phyloP scores from a whole-genome alignment of 2,797 vertebrate genomes.

The Cetoscarus ocellatus region DNA sequence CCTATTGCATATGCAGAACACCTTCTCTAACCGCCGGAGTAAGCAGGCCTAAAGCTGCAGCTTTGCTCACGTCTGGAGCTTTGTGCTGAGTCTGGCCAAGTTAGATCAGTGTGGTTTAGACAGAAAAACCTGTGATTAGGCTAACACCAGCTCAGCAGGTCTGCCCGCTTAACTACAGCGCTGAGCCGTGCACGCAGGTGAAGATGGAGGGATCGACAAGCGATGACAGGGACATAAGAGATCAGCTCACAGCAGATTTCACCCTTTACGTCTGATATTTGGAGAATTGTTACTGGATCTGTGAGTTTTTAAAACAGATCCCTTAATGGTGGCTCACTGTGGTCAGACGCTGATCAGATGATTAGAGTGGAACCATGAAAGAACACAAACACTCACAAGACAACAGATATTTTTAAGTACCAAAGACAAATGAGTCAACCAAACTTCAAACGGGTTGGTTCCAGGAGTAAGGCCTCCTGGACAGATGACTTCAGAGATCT shows the following conservation, averaged over 20 bases:
- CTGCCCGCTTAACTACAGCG: slow-evolving; percentile 58
- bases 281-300: slow-evolving; percentile 6
- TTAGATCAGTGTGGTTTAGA: slow-evolving; percentile 70
- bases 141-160: slow-evolving; percentile 80
- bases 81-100: slow-evolving; percentile 74
- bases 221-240: slow-evolving; percentile 37
- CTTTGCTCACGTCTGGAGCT: slow-evolving; percentile 80
- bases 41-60: slow-evolving; percentile 62
- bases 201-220: slow-evolving; percentile 47
- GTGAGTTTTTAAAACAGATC: slow-evolving; percentile 2
- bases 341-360: slow-evolving; percentile 1
- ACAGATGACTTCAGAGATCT: background rate
- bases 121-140: slow-evolving; percentile 80
- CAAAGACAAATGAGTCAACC: background rate
- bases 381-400: slow-evolving; percentile 12
- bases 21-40: slow-evolving; percentile 46
- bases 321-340: background rate
- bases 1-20: slow-evolving; percentile 28
- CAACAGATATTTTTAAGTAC: background rate
- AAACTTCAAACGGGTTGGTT: slow-evolving; percentile 5
- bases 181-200: slow-evolving; percentile 25
- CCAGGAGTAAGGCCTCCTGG: background rate
- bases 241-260: slow-evolving; percentile 3
- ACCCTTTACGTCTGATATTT: background rate
- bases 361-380: background rate